Evolutionary conservation across 1,140 invertebrate species (phyloP), one percentile per base, ranked within the genome.

Genomic region (Dendroctonus ponderosae): DNA sequence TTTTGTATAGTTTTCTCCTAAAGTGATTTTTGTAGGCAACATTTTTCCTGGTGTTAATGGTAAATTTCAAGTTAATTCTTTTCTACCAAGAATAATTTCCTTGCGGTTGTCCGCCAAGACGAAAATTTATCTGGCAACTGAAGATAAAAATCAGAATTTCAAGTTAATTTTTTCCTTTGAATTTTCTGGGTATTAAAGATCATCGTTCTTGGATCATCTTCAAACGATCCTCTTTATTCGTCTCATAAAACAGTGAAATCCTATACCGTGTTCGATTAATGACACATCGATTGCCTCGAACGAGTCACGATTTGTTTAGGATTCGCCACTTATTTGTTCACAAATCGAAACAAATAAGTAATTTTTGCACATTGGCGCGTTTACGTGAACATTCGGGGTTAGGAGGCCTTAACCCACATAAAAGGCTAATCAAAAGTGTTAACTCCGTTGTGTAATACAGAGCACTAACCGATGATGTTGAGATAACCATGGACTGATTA

Each of bases 391-490:
- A 52, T 14, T 12, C 9, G 12, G 37, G 8, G 50, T 26, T 15
- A 52, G 50, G 50, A 12, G 62, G 3, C 52, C 62, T 65, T 65
- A 58, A 65, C 62, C 62, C 62, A 65, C 50, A 63, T 53, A 15
- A 46, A 38, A 39, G 11, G 39, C 38, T 62, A 63, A 63, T 52
- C 48, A 58, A 26, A 44, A 8, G 15, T 44, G 40, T 44, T 14
- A 49, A 52, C 37, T 53, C 5, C 43, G 50, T 63, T 56, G 53
- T 56, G 53, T 56, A 56, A 56, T 7, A 49, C 50, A 5, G 12
- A 38, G 48, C 48, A 43, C n/a, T 44, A 59, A n/a, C 59, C 51
- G 26, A 56, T 62, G 50, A 56, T 38, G 40, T 49, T 41, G 14
- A 57, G 52, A 65, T 65, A 65, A 57, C 62, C 54, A 40, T 56